These are phyloP conservation scores for Auanema freiburgensis DNA, from an alignment of 2,888 invertebrate genomes.

Conservation along the genomic window DNA sequence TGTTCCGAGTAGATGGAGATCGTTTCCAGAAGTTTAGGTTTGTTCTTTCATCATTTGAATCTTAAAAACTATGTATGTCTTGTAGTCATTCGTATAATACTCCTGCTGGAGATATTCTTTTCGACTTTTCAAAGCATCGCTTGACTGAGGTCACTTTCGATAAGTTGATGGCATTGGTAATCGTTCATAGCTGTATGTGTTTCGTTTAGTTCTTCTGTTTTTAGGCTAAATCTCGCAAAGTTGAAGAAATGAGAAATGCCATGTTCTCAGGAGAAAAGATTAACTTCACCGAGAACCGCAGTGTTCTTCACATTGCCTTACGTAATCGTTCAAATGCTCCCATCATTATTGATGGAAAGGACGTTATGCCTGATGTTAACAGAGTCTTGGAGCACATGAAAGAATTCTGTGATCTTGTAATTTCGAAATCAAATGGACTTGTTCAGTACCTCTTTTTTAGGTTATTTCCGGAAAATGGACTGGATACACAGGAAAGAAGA, in stretches of 20 bases:
- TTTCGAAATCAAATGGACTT: background rate
- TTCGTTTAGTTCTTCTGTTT: too few species aligned
- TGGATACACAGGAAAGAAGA: slow-evolving; percentile 85
- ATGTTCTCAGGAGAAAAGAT: slow-evolving; percentile 93
- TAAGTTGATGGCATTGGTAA: slow-evolving; percentile 80
- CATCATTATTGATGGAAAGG: slow-evolving; percentile 80
- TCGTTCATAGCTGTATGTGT: slow-evolving; percentile 59
- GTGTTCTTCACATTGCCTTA: slow-evolving; percentile 91
- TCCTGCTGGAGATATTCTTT: slow-evolving; percentile 85
- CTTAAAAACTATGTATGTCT: background rate
- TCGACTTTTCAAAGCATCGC: slow-evolving; percentile 96
- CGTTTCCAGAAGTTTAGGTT: slow-evolving; percentile 90
- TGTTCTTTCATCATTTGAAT: background rate
- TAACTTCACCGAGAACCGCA: slow-evolving; percentile 93
- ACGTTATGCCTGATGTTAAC: slow-evolving; percentile 91
- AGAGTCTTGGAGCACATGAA: slow-evolving; percentile 91
- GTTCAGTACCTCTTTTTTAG: slow-evolving; percentile 28
- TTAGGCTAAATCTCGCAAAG: slow-evolving; percentile 76
- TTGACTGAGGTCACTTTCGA: slow-evolving; percentile 78
- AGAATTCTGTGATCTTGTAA: slow-evolving; percentile 76
- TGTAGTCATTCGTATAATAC: slow-evolving; percentile 77
- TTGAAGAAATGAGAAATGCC: slow-evolving; percentile 82
- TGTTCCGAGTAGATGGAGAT: slow-evolving; percentile 80
- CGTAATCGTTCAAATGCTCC: slow-evolving; percentile 81
- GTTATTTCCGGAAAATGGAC: slow-evolving; percentile 72